These are phyloP conservation scores for Puffinus mauretanicus DNA, from an alignment of 2,113 vertebrate genomes.

Conservation along the genomic window DNA sequence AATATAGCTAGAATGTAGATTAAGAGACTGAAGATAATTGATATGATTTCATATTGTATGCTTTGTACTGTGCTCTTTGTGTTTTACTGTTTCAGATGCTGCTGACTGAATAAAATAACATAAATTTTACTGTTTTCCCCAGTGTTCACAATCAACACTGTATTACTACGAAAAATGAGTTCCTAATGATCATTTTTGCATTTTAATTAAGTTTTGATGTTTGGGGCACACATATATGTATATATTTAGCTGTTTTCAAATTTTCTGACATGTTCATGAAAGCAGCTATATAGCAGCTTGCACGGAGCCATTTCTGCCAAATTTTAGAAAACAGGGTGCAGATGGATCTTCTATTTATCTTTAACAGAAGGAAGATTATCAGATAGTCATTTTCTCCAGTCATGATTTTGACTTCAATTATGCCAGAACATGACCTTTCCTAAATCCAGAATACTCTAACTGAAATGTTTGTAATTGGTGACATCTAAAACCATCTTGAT, in stretches of 20 bases:
- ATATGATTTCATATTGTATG: neutral
- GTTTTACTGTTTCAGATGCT: neutral
- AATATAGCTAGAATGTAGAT: neutral
- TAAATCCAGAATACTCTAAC: neutral
- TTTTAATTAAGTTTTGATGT: slow-evolving; percentile 48
- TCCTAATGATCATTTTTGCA: slow-evolving; percentile 51
- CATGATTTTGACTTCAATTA: neutral
- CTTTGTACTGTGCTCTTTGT: neutral
- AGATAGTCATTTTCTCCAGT: neutral
- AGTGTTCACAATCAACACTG: neutral
- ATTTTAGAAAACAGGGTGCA: neutral
- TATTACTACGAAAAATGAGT: slow-evolving; percentile 38
- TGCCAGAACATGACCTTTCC: neutral
- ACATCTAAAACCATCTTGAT: neutral
- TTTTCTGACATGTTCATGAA: neutral
- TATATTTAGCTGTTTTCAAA: slow-evolving; percentile 43
- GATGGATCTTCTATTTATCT: neutral
- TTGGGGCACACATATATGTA: slow-evolving; percentile 42
- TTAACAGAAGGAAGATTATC: neutral
- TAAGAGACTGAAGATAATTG: neutral
- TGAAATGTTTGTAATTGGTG: neutral
- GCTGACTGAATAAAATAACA: slow-evolving; percentile 4
- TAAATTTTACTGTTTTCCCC: neutral
- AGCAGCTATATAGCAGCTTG: neutral
- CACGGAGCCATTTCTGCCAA: neutral